Percentiles rank a stretch among this genome's conserved stretches.
phyloP scores from a whole-genome alignment of 2,113 vertebrate genomes.

The Alethe castanea region DNA sequence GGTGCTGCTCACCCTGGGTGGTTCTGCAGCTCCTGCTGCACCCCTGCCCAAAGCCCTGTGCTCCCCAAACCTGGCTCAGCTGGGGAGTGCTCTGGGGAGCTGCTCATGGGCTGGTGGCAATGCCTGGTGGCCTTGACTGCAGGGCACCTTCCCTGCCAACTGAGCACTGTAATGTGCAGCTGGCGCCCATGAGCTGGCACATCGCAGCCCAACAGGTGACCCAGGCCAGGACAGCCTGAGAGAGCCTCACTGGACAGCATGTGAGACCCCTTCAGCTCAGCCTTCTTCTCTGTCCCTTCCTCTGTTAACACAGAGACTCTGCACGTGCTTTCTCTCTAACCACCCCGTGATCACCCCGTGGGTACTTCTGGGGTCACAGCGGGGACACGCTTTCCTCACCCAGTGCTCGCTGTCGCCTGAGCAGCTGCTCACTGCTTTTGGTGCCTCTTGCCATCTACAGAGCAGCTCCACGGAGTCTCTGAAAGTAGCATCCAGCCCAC shows the following conservation, averaged over 20 bases:
- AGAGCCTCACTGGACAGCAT: background rate
- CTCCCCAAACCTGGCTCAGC: background rate
- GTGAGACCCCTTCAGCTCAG: background rate
- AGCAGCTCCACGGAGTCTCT: background rate
- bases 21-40: background rate
- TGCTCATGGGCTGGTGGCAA: background rate
- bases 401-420: background rate
- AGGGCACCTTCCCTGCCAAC: background rate
- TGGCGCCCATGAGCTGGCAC: background rate
- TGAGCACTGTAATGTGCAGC: background rate
- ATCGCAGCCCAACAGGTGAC: accelerated
- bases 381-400: background rate
- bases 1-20: background rate
- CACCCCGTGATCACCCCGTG: accelerated
- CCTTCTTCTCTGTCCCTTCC: constrained; percentile 30
- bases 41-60: background rate
- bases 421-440: background rate
- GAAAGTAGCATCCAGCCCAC: background rate
- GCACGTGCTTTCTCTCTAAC: background rate
- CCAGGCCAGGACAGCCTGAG: background rate
- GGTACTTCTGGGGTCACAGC: background rate
- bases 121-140: background rate
- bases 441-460: background rate
- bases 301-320: constrained; percentile 28
- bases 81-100: background rate